phyloP scores from a whole-genome alignment of 2,113 vertebrate genomes.

The Eonycteris spelaea region DNA sequence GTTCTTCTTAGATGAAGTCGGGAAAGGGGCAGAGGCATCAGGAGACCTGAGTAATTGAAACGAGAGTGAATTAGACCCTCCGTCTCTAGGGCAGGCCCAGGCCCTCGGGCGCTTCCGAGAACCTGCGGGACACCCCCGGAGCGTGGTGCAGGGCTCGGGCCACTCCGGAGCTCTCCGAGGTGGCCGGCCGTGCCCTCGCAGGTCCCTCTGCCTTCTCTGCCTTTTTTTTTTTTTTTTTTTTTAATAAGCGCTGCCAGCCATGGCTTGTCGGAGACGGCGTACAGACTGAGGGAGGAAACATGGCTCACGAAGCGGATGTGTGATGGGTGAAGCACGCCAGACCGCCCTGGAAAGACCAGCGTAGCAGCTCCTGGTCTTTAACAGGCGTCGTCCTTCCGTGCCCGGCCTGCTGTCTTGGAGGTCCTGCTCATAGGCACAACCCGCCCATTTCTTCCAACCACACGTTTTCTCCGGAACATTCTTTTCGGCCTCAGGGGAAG shows the following conservation, averaged over 20 bases:
- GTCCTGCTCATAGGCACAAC: neutral
- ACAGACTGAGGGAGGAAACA: neutral
- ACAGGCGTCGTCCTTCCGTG: neutral
- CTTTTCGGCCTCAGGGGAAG: neutral
- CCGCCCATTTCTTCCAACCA: neutral
- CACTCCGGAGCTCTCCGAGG: neutral
- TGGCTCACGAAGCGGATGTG: neutral
- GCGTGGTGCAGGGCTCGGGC: neutral
- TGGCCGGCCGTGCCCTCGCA: neutral
- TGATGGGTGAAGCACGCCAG: neutral
- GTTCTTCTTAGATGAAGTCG: slow-evolving; percentile 27
- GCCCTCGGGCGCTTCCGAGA: neutral
- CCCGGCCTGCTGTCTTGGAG: neutral
- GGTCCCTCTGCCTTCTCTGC: neutral
- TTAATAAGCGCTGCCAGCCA: neutral
- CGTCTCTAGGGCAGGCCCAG: neutral
- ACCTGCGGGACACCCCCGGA: rapidly evolving
- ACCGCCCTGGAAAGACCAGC: neutral
- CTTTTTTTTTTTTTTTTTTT: neutral
- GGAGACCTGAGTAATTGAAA: slow-evolving; percentile 33
- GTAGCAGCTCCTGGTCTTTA: neutral
- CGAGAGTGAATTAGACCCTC: neutral
- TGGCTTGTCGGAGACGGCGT: neutral
- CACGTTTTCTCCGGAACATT: neutral
- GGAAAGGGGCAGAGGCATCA: neutral